Evolutionary conservation across 2,888 invertebrate genomes (phyloP).

Genomic region (Acanthosoma haemorrhoidale): DNA sequence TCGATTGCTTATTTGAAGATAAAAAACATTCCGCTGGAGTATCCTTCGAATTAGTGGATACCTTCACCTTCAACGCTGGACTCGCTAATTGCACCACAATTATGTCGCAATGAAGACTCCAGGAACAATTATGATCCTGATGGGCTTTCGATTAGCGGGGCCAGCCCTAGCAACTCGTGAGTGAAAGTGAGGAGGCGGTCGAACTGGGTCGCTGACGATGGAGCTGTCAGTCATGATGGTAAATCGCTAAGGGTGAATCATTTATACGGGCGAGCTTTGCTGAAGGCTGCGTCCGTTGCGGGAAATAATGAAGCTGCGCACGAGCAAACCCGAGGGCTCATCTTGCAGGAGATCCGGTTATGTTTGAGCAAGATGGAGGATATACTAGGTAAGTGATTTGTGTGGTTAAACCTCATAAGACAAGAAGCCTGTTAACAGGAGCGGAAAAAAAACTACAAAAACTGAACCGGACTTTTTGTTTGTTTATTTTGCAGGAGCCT

Average conservation of each 20-base stretch:
- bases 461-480: no score
- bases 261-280: neutral
- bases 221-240: neutral
- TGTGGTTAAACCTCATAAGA: neutral
- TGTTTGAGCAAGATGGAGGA: neutral
- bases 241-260: neutral
- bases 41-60: neutral
- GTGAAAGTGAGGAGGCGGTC: neutral
- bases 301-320: neutral
- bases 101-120: neutral
- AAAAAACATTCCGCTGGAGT: no score
- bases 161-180: neutral
- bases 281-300: neutral
- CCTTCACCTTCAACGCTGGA: neutral
- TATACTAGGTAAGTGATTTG: no score
- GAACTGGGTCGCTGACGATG: neutral
- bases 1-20: no score
- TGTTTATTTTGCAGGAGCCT: neutral
- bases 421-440: neutral
- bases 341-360: neutral
- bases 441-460: no score
- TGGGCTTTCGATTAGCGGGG: neutral
- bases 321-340: neutral
- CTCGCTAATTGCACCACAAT: neutral
- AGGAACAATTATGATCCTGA: neutral